Percentiles rank a stretch among this genome's conserved stretches.
Evolutionary conservation across 2,113 vertebrate species (phyloP).

Genomic region (Ceratotherium simum): DNA sequence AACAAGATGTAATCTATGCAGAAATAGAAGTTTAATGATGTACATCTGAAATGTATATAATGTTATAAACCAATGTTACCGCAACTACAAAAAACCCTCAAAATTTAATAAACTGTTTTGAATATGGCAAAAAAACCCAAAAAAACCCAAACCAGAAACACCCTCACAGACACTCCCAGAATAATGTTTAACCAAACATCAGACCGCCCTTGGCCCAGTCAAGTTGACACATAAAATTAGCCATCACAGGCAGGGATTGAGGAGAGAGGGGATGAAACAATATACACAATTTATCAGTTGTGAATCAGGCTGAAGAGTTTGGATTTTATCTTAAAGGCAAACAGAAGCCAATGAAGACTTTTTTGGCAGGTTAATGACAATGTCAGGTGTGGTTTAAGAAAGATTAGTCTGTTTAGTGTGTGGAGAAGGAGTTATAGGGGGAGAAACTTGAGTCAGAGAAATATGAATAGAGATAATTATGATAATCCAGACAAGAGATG

Average conservation of each 20-base stretch:
- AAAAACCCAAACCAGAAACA: too few species aligned
- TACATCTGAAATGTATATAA: too few species aligned
- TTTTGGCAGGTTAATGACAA: background rate
- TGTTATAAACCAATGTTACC: too few species aligned
- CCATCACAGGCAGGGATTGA: background rate
- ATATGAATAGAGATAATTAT: background rate
- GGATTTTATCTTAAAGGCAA: slow-evolving; percentile 34
- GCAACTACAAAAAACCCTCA: too few species aligned
- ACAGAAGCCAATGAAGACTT: background rate
- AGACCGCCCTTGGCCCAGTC: background rate
- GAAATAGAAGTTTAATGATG: too few species aligned
- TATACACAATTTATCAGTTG: background rate
- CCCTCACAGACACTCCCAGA: background rate
- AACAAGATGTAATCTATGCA: too few species aligned
- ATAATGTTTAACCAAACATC: background rate
- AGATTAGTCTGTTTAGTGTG: background rate
- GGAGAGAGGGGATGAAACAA: background rate
- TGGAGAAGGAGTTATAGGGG: background rate
- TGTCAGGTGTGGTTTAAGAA: slow-evolving; percentile 12
- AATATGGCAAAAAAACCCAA: too few species aligned
- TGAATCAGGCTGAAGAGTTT: background rate
- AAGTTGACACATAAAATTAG: background rate
- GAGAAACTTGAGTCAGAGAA: background rate
- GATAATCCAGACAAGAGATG: background rate
- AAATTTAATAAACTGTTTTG: too few species aligned